These are phyloP conservation scores for Trichonephila clavata DNA, from an alignment of 1,140 invertebrate genomes.

Conservation along the genomic window DNA sequence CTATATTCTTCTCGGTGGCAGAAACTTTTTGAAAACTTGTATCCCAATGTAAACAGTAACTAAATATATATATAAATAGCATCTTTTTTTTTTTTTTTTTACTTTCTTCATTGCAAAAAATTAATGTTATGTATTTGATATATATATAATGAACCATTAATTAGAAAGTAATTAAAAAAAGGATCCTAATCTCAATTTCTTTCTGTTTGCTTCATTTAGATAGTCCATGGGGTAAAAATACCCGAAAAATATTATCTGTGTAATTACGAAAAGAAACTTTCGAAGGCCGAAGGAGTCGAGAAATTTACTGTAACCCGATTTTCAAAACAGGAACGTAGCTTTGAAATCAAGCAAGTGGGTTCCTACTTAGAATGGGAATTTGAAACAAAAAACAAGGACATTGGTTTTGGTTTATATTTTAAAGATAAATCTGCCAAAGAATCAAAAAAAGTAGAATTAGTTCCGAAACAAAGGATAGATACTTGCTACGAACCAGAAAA, in stretches of 20 bases:
- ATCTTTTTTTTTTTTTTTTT: too few species aligned
- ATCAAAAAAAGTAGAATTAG: background rate
- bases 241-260: conserved; percentile 88
- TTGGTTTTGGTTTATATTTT: conserved; percentile 19
- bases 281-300: background rate
- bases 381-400: conserved; percentile 35
- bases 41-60: too few species aligned
- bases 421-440: background rate
- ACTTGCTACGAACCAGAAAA: conserved; percentile 24
- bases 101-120: too few species aligned
- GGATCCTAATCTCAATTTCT: too few species aligned
- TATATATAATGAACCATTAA: too few species aligned
- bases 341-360: background rate
- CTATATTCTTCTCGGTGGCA: too few species aligned
- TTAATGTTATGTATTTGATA: too few species aligned
- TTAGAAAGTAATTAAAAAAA: too few species aligned
- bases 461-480: conserved; percentile 54
- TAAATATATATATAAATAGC: too few species aligned
- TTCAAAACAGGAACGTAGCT: background rate
- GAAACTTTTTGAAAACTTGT: too few species aligned
- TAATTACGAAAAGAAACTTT: background rate
- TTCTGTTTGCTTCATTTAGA: conserved; percentile 81
- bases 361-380: conserved; percentile 37
- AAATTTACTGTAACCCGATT: background rate
- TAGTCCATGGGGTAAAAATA: conserved; percentile 88